Base-by-base conservation (phyloP, 2,113 vertebrate genomes). In the Penelope pileata region DNA sequence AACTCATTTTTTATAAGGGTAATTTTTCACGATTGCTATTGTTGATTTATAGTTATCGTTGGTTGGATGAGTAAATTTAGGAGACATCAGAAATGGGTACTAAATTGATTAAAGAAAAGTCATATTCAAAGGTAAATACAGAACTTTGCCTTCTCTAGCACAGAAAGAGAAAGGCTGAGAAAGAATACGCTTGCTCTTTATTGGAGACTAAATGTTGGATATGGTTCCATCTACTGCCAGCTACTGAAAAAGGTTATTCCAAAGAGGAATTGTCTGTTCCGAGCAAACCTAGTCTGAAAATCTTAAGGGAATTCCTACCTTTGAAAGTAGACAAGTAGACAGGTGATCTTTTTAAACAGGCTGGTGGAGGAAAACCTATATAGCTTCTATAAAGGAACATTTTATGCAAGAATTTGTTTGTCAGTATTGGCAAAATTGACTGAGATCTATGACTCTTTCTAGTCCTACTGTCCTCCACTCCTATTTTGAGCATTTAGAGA, bases 351-450 rank as follows among this genome's bases (percentile, higher is more conserved):
- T 36, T 34, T 75, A 76, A 53, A 36, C 12, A 7, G 5, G 40
- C 10, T 67, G 56, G 38, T 88, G 24, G 12, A 85, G 24, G 9
- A 91, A 84, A 81, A 64, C 13, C 7, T 30, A 51, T 12, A 29
- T 34, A 10, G 3, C 10, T 81, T 87, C 48, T 59, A 56, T 0
- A 1, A 16, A 60, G 5, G 21, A 81, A 45, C 3, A 45, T 0
- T 50, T 83, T 67, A 47, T 72, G 27, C 30, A 56, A 18, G 47
- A 24, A 89, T 66, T 64, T 79, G 26, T 62, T 42, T 32, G 17
- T 53, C n/a, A n/a, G 5, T 40, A 40, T 14, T 58, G 9, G 47
- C 15, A 83, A 88, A 91, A 66, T 2, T 10, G 38, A 30, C 9
- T 1, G 5, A 86, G 48, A 9, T 62, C 51, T 64, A 19, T 59